Conservation (phyloP, 2,888 invertebrate genomes). For the Syritta pipiens region DNA sequence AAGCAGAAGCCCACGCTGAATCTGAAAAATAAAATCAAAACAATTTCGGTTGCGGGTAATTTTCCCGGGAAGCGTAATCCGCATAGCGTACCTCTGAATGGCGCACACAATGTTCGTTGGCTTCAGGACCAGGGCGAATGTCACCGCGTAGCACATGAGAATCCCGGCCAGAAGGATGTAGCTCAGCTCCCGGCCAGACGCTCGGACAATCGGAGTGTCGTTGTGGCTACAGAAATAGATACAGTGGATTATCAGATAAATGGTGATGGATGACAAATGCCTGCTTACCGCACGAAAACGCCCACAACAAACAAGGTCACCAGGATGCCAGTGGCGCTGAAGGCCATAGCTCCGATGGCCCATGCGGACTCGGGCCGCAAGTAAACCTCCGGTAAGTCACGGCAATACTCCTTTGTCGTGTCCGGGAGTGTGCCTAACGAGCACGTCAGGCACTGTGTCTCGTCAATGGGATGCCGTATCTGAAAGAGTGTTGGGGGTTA, state of each 20-base stretch:
- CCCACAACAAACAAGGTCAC: conserved; percentile 88
- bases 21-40: conserved; percentile 80
- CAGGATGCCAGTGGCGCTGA: conserved; percentile 91
- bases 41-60: not conserved
- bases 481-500: conserved; percentile 75
- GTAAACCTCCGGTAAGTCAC: conserved; percentile 90
- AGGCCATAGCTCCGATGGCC: conserved; percentile 95
- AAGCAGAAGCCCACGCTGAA: conserved; percentile 97
- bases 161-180: conserved; percentile 95
- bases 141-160: conserved; percentile 94
- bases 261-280: conserved; percentile 16
- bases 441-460: conserved; percentile 91
- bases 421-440: conserved; percentile 91
- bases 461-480: conserved; percentile 89
- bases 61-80: too few relatives aligned
- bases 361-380: conserved; percentile 90
- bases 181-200: conserved; percentile 93
- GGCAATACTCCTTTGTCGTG: conserved; percentile 85
- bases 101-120: conserved; percentile 94
- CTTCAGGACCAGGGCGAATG: conserved; percentile 93
- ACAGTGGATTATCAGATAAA: too few relatives aligned
- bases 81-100: conserved; percentile 93
- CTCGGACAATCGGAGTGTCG: conserved; percentile 97
- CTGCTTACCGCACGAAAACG: conserved; percentile 84
- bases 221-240: too few relatives aligned